Base-by-base conservation (phyloP, 2,888 invertebrate genomes). In the Lydus trimaculatus region DNA sequence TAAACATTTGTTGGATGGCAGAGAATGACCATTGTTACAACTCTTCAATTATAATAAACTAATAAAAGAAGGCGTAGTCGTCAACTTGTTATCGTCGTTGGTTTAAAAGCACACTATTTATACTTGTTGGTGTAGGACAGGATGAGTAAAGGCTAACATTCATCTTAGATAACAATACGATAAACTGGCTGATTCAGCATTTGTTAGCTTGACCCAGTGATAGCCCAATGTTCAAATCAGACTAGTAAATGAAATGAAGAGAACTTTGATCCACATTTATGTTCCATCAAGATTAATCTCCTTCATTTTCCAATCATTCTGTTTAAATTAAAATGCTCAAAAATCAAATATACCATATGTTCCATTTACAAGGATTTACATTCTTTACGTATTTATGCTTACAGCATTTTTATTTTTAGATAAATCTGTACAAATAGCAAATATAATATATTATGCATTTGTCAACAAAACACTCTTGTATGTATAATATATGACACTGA, bases 81-180 rank as follows among this genome's bases (percentile, higher is more conserved):
- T 74, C 74, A 69, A 69, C 71, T 76, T 76, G 76, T 77, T 73
- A 75, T 74, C 63, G 70, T 72, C 75, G 73, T 77, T 76, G 75
- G 74, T 78, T 76, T 74, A 72, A 70, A 70, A 63, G 69, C 64
- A 69, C 64, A 73, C 76, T 76, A 78, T 77, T 78, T 78, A 78
- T 77, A 75, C 76, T 78, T 76, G 76, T 76, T 77, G 76, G 75
- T 72, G 70, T 65, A 67, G 71, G 76, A 77, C 76, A 75, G 75
- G 73, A 77, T 79, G 77, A 77, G 67, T 78, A 77, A 79, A 75
- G 74, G 74, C 72, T 64, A 71, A 72, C 77, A 79, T 79, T 77
- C 72, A 74, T 78, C 78, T 78, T 71, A 70, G 71, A 77, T 76
- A 77, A 78, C 78, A 77, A 79, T 76, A 76, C 77, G 70, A 75